Conservation (phyloP, 2,113 vertebrate genomes). For the Garra rufa region DNA sequence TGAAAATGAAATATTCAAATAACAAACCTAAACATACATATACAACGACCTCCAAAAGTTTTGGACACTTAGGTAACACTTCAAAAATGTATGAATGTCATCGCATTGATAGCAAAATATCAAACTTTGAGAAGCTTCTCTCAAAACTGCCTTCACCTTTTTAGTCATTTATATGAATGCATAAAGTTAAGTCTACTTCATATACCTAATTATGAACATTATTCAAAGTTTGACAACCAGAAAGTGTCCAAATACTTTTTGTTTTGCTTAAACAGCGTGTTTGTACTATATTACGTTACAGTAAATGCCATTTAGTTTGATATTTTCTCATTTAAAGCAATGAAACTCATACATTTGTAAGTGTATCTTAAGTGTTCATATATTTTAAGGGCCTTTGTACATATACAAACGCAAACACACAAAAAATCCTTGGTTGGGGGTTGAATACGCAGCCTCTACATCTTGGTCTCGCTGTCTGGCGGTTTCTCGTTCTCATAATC, state of each 20-base stretch:
- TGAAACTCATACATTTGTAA: neutral
- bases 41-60: neutral
- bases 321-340: neutral
- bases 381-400: constrained; percentile 19
- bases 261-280: neutral
- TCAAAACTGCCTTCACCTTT: neutral
- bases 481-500: constrained; percentile 86
- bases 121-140: neutral
- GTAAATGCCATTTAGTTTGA: neutral
- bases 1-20: neutral
- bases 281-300: neutral
- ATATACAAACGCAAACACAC: constrained; percentile 25
- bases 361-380: neutral
- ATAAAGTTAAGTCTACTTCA: neutral
- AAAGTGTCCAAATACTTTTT: constrained; percentile 32
- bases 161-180: neutral
- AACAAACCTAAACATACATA: neutral
- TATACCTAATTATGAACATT: neutral
- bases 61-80: neutral
- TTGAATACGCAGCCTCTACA: constrained; percentile 74
- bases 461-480: constrained; percentile 90
- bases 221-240: neutral
- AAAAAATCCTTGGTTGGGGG: constrained; percentile 39
- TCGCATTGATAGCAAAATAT: neutral
- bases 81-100: neutral